Evolutionary conservation across 2,888 invertebrate genomes (phyloP).

Genomic region (Metacarcinus magister): DNA sequence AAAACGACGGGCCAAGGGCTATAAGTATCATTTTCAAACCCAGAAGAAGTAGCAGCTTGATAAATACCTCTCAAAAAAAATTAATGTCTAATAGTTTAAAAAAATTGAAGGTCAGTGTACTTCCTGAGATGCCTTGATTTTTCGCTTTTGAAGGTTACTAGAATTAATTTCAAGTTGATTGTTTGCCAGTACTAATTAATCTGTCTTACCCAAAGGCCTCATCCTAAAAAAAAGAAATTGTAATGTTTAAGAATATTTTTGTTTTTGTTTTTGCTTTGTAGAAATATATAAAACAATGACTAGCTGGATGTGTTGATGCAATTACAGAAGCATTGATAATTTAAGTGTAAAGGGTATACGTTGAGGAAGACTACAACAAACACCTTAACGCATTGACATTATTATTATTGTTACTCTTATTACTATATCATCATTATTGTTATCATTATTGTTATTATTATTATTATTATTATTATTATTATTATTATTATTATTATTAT

Average conservation of each 20-base stretch:
- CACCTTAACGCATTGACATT: not conserved
- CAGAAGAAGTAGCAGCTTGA: not conserved
- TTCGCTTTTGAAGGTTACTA: not conserved
- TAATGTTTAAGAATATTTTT: not conserved
- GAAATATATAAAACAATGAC: slow-evolving; percentile 2
- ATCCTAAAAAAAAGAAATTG: not conserved
- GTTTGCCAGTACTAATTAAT: not conserved
- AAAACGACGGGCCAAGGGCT: not conserved
- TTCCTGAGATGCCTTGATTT: not conserved
- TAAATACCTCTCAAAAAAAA: not conserved
- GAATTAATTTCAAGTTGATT: not conserved
- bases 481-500: no score
- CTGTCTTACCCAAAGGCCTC: not conserved
- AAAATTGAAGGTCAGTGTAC: not conserved
- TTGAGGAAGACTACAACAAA: not conserved
- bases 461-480: no score
- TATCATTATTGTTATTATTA: no score
- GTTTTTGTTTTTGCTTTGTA: not conserved
- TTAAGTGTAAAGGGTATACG: not conserved
- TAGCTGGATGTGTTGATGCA: not conserved
- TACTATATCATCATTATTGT: no score
- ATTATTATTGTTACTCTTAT: no score
- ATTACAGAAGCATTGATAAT: not conserved
- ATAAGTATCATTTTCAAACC: not conserved
- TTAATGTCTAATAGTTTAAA: not conserved